phyloP scores from a whole-genome alignment of 1,140 invertebrate species.

The Aradophagus sp. region DNA sequence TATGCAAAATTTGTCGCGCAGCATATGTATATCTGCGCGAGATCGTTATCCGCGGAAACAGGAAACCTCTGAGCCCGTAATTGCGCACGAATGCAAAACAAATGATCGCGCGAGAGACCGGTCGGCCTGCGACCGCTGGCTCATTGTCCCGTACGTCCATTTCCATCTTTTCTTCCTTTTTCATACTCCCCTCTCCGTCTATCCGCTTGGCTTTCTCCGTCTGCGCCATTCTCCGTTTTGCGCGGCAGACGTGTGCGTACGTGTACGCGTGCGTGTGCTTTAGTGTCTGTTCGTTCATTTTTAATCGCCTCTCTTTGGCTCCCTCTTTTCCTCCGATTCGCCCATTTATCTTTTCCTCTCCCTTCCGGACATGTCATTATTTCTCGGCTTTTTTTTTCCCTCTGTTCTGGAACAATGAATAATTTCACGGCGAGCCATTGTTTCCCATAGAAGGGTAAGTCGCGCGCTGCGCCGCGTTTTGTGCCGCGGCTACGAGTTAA shows the following conservation, averaged over 20 bases:
- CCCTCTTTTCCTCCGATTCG: slow-evolving; percentile 57
- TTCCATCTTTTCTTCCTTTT: slow-evolving; percentile 22
- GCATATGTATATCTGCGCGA: slow-evolving; percentile 48
- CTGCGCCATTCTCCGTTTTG: slow-evolving; percentile 6
- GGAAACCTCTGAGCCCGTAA: slow-evolving; percentile 52
- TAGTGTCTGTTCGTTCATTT: slow-evolving; percentile 29
- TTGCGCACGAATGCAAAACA: slow-evolving; percentile 63
- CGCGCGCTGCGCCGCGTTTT: slow-evolving; percentile 61
- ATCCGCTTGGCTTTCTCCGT: no score
- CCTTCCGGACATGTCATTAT: slow-evolving; percentile 67
- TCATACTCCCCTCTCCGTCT: slow-evolving; percentile 4
- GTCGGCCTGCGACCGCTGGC: slow-evolving; percentile 52
- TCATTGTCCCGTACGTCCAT: slow-evolving; percentile 60
- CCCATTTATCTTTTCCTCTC: slow-evolving; percentile 62
- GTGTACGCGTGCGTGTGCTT: not conserved
- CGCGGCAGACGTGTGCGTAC: not conserved
- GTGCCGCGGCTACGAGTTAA: slow-evolving; percentile 51
- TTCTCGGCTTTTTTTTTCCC: slow-evolving; percentile 53
- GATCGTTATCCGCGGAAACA: slow-evolving; percentile 58
- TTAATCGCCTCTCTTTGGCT: slow-evolving; percentile 50
- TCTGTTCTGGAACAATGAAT: slow-evolving; percentile 66
- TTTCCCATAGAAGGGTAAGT: slow-evolving; percentile 61
- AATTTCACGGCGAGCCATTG: slow-evolving; percentile 66
- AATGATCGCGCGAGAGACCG: slow-evolving; percentile 62
- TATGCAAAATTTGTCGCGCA: slow-evolving; percentile 53